These are phyloP conservation scores for Numida meleagris DNA, from an alignment of 2,113 vertebrate species.

Conservation along the genomic window DNA sequence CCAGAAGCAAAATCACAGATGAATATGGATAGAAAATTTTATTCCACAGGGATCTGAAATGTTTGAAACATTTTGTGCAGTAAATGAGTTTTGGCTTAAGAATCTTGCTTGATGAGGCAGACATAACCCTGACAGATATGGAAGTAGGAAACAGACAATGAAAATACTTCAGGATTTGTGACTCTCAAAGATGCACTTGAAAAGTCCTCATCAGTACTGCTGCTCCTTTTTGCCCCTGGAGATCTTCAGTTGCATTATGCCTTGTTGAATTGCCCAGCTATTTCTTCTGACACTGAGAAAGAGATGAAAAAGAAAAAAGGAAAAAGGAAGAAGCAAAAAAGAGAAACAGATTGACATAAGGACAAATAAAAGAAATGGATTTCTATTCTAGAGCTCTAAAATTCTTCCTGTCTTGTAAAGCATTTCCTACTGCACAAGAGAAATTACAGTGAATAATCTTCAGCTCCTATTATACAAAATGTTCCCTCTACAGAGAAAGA, in stretches of 20 bases:
- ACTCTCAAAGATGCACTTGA: neutral
- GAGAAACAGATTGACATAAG: neutral
- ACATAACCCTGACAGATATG: neutral
- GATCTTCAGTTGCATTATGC: neutral
- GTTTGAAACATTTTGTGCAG: neutral
- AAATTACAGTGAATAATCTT: neutral
- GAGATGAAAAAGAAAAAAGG: neutral
- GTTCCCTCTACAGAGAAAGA: neutral
- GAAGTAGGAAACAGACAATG: neutral
- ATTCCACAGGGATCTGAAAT: neutral
- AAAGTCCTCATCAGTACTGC: neutral
- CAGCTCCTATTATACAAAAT: neutral
- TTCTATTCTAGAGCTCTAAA: neutral
- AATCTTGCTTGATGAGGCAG: neutral
- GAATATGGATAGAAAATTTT: neutral
- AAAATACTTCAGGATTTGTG: neutral
- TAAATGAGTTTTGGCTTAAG: neutral
- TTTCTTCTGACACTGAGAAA: neutral
- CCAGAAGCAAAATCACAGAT: neutral
- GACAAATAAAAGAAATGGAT: neutral
- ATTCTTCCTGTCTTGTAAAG: neutral
- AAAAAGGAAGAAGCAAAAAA: neutral
- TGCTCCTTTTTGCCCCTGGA: neutral
- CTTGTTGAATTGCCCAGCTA: neutral
- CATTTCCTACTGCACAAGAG: neutral